Conservation (phyloP, 2,797 vertebrate genomes). For the Anisognathus igniventris region DNA sequence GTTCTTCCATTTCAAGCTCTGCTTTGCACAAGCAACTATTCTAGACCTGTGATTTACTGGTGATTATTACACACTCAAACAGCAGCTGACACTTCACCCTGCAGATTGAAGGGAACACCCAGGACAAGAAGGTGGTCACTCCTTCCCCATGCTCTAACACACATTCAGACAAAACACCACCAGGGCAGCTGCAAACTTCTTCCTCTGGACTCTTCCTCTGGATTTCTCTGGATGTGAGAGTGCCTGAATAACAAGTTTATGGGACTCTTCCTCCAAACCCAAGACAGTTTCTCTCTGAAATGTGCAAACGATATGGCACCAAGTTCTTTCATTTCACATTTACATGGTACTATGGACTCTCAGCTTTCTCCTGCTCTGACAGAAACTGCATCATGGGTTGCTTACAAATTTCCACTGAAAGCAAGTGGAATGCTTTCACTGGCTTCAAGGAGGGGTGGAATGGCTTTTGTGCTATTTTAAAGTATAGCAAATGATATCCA, state of each 20-base stretch:
- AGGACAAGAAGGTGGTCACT: not conserved
- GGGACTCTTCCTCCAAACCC: not conserved
- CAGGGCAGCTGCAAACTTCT: not conserved
- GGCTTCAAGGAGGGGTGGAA: not conserved
- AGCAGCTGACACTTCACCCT: not conserved
- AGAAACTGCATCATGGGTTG: not conserved
- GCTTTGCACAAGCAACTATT: not conserved
- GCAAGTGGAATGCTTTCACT: not conserved
- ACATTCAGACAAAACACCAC: not conserved
- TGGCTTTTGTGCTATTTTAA: not conserved
- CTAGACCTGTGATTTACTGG: not conserved
- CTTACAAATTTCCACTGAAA: not conserved
- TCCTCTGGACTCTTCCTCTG: not conserved
- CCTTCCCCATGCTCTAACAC: not conserved
- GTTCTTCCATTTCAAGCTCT: not conserved
- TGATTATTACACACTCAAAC: not conserved
- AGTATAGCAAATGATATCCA: not conserved
- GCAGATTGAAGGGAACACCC: not conserved
- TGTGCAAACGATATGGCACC: not conserved
- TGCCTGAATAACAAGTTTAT: not conserved
- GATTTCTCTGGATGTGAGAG: not conserved
- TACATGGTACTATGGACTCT: not conserved
- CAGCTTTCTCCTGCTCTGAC: not conserved
- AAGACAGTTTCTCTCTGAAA: not conserved
- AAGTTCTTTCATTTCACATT: not conserved